Evolutionary conservation across 2,113 vertebrate species (phyloP).

Genomic region (Phalacrocorax carbo): DNA sequence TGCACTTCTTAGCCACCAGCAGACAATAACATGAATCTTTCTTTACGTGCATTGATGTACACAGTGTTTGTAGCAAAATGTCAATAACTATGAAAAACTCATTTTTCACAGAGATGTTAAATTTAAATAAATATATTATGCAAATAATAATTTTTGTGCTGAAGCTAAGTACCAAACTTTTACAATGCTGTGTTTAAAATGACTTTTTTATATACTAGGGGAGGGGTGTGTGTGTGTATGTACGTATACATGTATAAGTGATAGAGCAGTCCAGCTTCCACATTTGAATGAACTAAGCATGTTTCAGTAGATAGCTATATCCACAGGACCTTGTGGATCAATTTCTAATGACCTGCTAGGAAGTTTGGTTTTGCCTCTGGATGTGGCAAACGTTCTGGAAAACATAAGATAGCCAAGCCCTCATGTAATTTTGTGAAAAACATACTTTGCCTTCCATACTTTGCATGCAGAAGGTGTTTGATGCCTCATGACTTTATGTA

Average conservation of each 20-base stretch:
- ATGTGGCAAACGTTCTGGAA: not conserved
- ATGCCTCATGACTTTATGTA: not conserved
- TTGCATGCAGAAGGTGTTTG: not conserved
- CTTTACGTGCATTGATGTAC: not conserved
- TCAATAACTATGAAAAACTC: not conserved
- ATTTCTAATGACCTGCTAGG: not conserved
- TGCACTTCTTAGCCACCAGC: not conserved
- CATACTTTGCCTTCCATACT: not conserved
- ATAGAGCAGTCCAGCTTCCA: not conserved
- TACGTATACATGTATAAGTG: accelerated
- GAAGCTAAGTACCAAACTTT: not conserved
- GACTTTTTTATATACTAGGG: not conserved
- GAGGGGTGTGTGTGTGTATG: no score
- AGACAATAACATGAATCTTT: not conserved
- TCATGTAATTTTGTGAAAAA: not conserved
- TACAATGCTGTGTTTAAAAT: not conserved
- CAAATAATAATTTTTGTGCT: not conserved
- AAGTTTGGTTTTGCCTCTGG: not conserved
- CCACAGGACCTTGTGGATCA: not conserved
- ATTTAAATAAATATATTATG: not conserved
- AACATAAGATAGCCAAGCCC: not conserved
- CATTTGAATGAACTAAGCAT: not conserved
- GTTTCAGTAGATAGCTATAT: not conserved
- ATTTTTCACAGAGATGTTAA: not conserved
- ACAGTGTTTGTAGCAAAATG: not conserved